Base-by-base conservation (phyloP, 2,113 vertebrate species). In the Chlamydotis undulata region DNA sequence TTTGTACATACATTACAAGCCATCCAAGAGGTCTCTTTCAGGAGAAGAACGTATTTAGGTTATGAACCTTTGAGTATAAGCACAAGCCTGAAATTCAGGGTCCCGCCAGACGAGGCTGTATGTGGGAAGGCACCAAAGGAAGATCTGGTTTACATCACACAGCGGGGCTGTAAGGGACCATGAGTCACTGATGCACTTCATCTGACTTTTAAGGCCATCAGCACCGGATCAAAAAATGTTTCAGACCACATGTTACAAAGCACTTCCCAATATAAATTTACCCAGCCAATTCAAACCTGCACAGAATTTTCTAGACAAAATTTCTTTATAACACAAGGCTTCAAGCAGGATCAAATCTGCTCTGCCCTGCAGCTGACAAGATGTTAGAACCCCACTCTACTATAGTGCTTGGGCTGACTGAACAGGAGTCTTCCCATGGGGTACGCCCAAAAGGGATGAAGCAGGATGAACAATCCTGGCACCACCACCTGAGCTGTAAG, bases 91-190 rank as follows among this genome's bases (percentile, higher is more conserved):
- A 86, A 93, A 93, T 70, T 53, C 67, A 77, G 3, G 0, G 52
- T 52, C 35, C 83, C 71, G 52, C 25, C 77, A 81, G 73, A 68
- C 84, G 68, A 64, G 61, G 53, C 49, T 84, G 35, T 15, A 39
- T 3, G 14, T 2, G 5, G 64, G 76, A 89, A 50, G 63, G 86
- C 91, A 96, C 47, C 64, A 75, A 87, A 77, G 63, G 28, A 65
- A 84, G 91, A 63, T 81, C 93, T 94, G 95, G 69, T 94, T 93
- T 95, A 63, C 61, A 87, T 95, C 94, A 91, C 80, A 17, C 35
- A 63, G 57, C 80, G 63, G 86, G 43, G n/a, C 49, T 89, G 41
- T 75, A 75, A 94, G 64, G 52, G 56, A 89, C 83, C 83, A 45
- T 59, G 91, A 93, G 60, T 90, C 95, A 92, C 68, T 43, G 50